phyloP scores from a whole-genome alignment of 2,113 vertebrate genomes.

The Morone saxatilis region DNA sequence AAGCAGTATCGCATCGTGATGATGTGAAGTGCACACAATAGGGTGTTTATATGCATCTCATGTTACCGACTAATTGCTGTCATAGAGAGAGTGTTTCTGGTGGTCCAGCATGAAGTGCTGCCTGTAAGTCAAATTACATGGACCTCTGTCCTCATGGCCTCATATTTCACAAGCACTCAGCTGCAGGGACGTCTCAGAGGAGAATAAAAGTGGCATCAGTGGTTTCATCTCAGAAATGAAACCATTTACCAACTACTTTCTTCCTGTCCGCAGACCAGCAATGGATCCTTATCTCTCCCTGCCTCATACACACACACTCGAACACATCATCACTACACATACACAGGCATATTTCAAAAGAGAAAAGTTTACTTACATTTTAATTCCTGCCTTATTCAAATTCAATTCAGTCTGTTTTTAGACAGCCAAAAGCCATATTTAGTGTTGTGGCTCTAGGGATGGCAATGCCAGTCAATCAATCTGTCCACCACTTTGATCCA shows the following conservation, averaged over 20 bases:
- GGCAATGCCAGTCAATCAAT: too few relatives aligned
- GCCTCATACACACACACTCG: too few relatives aligned
- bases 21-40: background rate
- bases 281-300: background rate
- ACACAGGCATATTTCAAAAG: background rate
- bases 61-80: conserved; percentile 14
- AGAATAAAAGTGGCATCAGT: conserved; percentile 20
- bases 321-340: background rate
- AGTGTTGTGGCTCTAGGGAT: too few relatives aligned
- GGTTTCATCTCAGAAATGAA: conserved; percentile 41
- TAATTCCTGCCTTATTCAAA: background rate
- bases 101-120: conserved; percentile 22
- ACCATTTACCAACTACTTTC: conserved; percentile 25
- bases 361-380: background rate
- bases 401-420: background rate
- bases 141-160: conserved; percentile 18
- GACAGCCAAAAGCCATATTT: too few relatives aligned
- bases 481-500: too few relatives aligned
- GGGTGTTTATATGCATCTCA: background rate
- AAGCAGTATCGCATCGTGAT: background rate
- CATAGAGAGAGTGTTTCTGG: conserved; percentile 14
- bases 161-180: conserved; percentile 54
- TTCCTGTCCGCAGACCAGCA: background rate
- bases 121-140: conserved; percentile 33
- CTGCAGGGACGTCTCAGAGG: conserved; percentile 21